Evolutionary conservation across 1,140 invertebrate species (phyloP).

Genomic region (Drosophila melanogaster): DNA sequence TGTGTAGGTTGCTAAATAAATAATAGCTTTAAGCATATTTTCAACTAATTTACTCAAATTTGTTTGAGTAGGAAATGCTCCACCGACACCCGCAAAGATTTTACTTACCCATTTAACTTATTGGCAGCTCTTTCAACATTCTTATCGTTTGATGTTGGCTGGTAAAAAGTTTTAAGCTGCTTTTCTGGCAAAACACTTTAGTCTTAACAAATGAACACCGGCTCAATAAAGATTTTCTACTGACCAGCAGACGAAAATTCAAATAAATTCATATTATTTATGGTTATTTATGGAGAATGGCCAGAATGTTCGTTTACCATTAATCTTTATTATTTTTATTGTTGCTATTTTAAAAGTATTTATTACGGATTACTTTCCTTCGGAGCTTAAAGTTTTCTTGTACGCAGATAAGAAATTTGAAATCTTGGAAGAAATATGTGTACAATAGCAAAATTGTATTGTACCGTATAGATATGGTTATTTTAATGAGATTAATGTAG

Average conservation of each 20-base stretch:
- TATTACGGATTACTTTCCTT: neutral
- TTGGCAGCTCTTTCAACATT: constrained; percentile 12
- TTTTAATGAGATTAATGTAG: neutral
- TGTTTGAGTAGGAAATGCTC: constrained; percentile 23
- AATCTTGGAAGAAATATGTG: too few species aligned
- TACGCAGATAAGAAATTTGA: neutral
- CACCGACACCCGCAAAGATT: constrained; percentile 4
- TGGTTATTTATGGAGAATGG: constrained; percentile 22
- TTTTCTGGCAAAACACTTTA: constrained; percentile 45
- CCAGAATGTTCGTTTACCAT: constrained; percentile 43
- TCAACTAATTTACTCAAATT: constrained; percentile 49
- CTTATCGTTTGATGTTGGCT: constrained; percentile 65
- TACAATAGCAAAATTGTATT: too few species aligned
- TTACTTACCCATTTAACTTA: constrained; percentile 29
- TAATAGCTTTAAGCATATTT: constrained; percentile 50
- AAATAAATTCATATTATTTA: constrained; percentile 46
- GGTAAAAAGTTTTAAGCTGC: constrained; percentile 59
- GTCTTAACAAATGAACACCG: constrained; percentile 53
- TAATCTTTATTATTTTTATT: constrained; percentile 74
- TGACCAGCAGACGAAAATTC: constrained; percentile 2
- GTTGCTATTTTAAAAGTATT: constrained; percentile 35
- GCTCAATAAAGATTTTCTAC: constrained; percentile 40
- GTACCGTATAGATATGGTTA: neutral
- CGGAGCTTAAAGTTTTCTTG: neutral
- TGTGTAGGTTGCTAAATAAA: constrained; percentile 45